A percentile compares a stretch with the other conserved stretches of the same genome.
Conservation (phyloP, 2,888 invertebrate species). For the Phrixothrix hirtus region DNA sequence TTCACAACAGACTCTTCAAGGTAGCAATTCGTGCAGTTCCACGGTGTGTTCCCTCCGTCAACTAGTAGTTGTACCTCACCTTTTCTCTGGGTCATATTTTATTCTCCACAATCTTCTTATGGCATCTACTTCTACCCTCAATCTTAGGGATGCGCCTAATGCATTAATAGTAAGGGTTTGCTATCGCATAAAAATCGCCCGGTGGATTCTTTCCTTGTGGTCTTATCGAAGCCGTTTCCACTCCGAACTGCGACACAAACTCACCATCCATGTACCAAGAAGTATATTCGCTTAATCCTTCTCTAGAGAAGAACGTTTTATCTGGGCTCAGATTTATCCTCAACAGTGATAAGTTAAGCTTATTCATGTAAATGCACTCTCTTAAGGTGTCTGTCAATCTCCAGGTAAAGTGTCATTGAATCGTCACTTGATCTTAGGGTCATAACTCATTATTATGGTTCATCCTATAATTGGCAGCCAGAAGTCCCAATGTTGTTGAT, state of each 20-base stretch:
- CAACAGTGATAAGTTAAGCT: conserved; percentile 1
- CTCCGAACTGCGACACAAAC: conserved; percentile 36
- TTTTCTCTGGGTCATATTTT: no score
- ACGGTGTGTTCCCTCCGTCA: no score
- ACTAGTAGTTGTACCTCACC: no score
- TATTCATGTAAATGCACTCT: background rate
- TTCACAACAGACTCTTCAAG: no score
- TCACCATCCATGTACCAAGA: conserved; percentile 37
- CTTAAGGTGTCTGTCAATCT: background rate
- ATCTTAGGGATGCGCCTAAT: conserved; percentile 30
- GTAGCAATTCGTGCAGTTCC: no score
- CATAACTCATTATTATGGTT: background rate
- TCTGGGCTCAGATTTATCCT: conserved; percentile 32
- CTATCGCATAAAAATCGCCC: conserved; percentile 31
- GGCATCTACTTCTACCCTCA: conserved; percentile 29
- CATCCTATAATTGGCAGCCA: background rate
- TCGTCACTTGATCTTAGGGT: conserved; percentile 3
- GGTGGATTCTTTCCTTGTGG: conserved; percentile 34
- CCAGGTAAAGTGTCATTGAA: conserved; percentile 2
- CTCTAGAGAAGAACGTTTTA: conserved; percentile 34
- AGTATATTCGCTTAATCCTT: conserved; percentile 34
- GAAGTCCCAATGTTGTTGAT: background rate
- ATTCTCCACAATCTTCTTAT: conserved; percentile 36
- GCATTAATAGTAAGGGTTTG: conserved; percentile 34
- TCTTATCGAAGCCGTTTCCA: conserved; percentile 30